These are phyloP conservation scores for Diplodus sargus DNA, from an alignment of 2,797 vertebrate genomes.

Conservation along the genomic window DNA sequence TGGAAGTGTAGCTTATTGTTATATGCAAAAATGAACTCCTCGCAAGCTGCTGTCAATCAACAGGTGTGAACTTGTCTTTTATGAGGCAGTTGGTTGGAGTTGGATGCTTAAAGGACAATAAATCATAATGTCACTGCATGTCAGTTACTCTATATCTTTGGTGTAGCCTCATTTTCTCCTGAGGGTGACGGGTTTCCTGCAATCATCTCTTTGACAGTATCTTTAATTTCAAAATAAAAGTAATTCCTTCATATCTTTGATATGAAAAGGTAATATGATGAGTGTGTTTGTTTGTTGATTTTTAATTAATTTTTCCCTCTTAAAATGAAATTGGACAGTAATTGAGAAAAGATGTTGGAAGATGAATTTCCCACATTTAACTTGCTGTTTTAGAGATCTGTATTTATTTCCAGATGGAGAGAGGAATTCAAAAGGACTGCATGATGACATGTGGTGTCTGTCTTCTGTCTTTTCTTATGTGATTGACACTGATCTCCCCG, in stretches of 20 bases:
- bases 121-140: constrained; percentile 14
- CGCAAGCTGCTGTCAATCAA: constrained; percentile 20
- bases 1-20: constrained; percentile 22
- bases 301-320: neutral
- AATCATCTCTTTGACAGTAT: neutral
- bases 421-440: constrained; percentile 22
- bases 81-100: constrained; percentile 8
- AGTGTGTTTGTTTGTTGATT: neutral
- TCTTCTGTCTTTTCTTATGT: constrained; percentile 31
- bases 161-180: too few species aligned
- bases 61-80: constrained; percentile 41
- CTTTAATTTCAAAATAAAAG: neutral
- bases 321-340: neutral
- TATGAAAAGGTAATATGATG: neutral
- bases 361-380: neutral
- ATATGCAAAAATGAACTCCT: constrained; percentile 18
- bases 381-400: neutral
- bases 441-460: constrained; percentile 31
- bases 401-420: constrained; percentile 19
- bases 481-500: constrained; percentile 40
- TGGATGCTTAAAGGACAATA: constrained; percentile 13
- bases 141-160: neutral
- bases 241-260: neutral
- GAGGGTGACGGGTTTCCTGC: too few species aligned
- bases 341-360: neutral